Conservation (phyloP, 1,140 invertebrate genomes). For the Tetramorium simillimum region DNA sequence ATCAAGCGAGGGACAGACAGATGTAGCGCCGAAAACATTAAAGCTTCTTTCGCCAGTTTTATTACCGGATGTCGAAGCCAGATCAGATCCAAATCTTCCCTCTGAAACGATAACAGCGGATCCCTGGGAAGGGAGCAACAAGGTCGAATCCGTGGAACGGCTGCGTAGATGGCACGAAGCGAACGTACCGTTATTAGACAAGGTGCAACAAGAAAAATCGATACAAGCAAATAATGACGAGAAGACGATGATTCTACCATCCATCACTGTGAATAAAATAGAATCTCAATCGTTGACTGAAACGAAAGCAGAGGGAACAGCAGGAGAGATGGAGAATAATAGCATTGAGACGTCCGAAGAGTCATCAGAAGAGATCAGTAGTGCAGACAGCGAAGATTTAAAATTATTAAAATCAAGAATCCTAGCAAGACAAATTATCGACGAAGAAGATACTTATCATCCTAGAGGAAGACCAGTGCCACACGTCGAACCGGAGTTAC, state of each 20-base stretch:
- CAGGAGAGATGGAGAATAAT: constrained; percentile 77
- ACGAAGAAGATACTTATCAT: constrained; percentile 90
- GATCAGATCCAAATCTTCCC: constrained; percentile 81
- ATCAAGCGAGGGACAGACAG: constrained; percentile 80
- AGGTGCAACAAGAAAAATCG: constrained; percentile 32
- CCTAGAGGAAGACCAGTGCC: constrained; percentile 83
- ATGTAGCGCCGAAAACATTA: constrained; percentile 25
- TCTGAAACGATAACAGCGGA: constrained; percentile 26
- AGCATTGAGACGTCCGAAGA: constrained; percentile 79
- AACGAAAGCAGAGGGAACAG: background rate
- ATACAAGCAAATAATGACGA: constrained; percentile 20
- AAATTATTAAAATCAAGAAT: constrained; percentile 86
- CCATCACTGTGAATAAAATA: background rate
- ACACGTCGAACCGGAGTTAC: constrained; percentile 67
- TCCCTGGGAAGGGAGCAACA: constrained; percentile 47
- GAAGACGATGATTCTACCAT: background rate
- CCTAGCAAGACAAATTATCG: constrained; percentile 82
- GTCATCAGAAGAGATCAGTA: constrained; percentile 84
- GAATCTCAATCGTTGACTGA: background rate
- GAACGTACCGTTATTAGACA: constrained; percentile 50
- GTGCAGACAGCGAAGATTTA: constrained; percentile 82
- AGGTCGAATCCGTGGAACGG: constrained; percentile 47
- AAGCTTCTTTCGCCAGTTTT: constrained; percentile 50
- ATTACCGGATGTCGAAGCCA: constrained; percentile 64
- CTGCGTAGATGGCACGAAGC: constrained; percentile 80